Evolutionary conservation across 2,797 vertebrate species (phyloP).

Genomic region (Diplodus sargus): DNA sequence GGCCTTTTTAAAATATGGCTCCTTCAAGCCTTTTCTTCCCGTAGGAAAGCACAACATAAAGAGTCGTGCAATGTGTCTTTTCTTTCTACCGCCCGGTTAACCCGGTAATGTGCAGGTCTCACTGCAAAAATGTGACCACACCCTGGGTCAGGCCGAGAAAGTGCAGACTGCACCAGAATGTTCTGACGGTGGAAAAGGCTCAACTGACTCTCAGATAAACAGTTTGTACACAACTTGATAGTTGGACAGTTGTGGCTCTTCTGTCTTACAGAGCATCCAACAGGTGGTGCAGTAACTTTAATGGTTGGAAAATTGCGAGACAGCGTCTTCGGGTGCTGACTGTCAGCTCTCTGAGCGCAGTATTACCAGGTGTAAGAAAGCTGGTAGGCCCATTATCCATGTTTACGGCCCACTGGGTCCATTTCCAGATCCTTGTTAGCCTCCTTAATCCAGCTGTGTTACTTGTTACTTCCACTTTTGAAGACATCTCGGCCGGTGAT

Average conservation of each 20-base stretch:
- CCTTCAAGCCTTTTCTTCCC: slow-evolving; percentile 51
- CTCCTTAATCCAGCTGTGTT: slow-evolving; percentile 8
- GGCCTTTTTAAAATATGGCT: slow-evolving; percentile 63
- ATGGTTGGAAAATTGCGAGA: slow-evolving; percentile 3
- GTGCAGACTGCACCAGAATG: not conserved
- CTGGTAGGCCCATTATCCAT: slow-evolving; percentile 12
- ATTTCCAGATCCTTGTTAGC: slow-evolving; percentile 25
- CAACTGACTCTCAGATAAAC: not conserved
- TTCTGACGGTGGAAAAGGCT: not conserved
- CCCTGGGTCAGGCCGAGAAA: not conserved
- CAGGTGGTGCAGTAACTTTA: slow-evolving; percentile 11
- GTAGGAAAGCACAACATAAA: slow-evolving; percentile 39
- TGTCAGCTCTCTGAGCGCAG: not conserved
- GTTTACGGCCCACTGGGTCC: not conserved
- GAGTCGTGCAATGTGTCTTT: slow-evolving; percentile 14
- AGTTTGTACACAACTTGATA: not conserved
- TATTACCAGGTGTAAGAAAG: slow-evolving; percentile 3
- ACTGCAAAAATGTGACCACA: not conserved
- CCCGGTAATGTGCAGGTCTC: slow-evolving; percentile 10
- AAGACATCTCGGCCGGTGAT: not conserved
- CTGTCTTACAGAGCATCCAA: not conserved
- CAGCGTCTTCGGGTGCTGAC: not conserved
- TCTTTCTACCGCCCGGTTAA: slow-evolving; percentile 1
- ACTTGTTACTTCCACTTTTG: not conserved
- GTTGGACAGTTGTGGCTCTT: not conserved